Evolutionary conservation across 2,797 vertebrate genomes (phyloP).

Genomic region (Phrynocephalus vlangalii): DNA sequence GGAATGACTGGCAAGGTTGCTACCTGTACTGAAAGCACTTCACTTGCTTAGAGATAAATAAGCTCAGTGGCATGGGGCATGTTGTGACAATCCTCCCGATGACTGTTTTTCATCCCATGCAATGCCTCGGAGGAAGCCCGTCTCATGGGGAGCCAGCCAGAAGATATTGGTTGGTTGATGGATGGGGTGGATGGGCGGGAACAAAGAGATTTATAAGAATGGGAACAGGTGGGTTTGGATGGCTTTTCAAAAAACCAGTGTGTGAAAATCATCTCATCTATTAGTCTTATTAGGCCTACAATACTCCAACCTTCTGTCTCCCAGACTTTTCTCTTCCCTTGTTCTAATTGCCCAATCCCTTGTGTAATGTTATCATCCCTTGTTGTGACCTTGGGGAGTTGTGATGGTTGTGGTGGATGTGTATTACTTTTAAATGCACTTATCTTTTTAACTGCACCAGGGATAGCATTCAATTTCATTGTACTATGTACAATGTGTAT

Average conservation of each 20-base stretch:
- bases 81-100: background rate
- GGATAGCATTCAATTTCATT: too few relatives aligned
- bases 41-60: slow-evolving; percentile 10
- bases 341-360: too few relatives aligned
- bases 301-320: background rate
- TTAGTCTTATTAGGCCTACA: background rate
- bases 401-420: too few relatives aligned
- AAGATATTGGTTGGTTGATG: slow-evolving; percentile 4
- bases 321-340: background rate
- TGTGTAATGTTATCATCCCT: too few relatives aligned
- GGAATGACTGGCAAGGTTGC: slow-evolving; percentile 32
- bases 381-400: too few relatives aligned
- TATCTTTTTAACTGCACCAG: too few relatives aligned
- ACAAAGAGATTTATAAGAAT: background rate
- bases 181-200: slow-evolving; percentile 29
- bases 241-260: background rate
- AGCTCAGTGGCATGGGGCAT: background rate
- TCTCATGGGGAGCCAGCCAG: background rate
- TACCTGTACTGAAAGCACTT: slow-evolving; percentile 4
- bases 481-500: too few relatives aligned
- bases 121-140: slow-evolving; percentile 15
- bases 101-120: slow-evolving; percentile 46
- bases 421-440: too few relatives aligned
- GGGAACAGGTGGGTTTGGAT: background rate
- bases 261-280: background rate